Percentiles rank a stretch among this genome's conserved stretches.
Conservation (phyloP, 2,888 invertebrate species). For the Drosophila stalkeri region DNA sequence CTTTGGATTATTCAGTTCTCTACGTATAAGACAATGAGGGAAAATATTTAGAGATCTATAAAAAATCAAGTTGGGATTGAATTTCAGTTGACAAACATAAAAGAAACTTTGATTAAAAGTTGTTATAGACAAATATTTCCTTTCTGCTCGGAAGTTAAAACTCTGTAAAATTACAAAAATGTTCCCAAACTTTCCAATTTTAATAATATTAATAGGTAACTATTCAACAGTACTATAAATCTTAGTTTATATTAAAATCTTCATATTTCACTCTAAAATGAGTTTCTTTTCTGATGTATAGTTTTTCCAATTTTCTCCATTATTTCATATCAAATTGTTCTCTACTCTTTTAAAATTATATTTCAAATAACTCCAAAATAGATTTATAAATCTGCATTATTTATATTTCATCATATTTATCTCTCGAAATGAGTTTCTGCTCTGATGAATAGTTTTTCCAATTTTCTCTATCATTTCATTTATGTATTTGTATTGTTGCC, state of each 20-base stretch:
- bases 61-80: not conserved
- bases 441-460: conserved; percentile 5
- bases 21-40: not conserved
- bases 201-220: too few species aligned
- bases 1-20: not conserved
- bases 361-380: not conserved
- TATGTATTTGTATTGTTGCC: conserved; percentile 6
- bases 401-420: not conserved
- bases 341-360: not conserved
- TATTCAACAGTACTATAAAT: too few species aligned
- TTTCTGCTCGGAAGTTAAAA: too few species aligned
- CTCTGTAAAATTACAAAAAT: too few species aligned
- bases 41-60: not conserved
- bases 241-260: too few species aligned
- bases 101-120: not conserved
- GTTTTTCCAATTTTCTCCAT: too few species aligned
- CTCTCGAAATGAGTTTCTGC: not conserved
- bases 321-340: too few species aligned
- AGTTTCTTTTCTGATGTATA: too few species aligned
- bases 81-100: not conserved
- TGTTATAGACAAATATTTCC: too few species aligned
- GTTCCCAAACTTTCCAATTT: too few species aligned
- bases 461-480: conserved; percentile 30
- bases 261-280: too few species aligned
- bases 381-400: not conserved